Conservation (phyloP, 2,888 invertebrate genomes). For the Tortrix viridana region DNA sequence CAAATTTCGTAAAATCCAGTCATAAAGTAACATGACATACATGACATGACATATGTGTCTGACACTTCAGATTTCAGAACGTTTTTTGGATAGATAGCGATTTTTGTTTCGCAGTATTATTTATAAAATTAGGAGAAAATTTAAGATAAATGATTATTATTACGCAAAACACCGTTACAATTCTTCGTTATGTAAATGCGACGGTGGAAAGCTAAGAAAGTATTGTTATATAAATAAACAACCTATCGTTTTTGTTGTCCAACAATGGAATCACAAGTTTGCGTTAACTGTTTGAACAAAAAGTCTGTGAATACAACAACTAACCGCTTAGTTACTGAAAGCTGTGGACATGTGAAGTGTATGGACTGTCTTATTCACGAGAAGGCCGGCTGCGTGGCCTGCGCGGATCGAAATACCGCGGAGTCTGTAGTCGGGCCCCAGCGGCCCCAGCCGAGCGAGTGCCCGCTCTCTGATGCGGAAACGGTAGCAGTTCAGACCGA, state of each 20-base stretch:
- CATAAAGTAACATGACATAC: too few relatives aligned
- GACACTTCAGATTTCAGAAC: constrained; percentile 29
- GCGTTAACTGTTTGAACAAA: constrained; percentile 85
- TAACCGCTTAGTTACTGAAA: constrained; percentile 88
- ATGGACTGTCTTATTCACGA: constrained; percentile 88
- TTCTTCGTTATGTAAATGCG: constrained; percentile 18
- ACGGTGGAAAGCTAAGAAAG: constrained; percentile 34
- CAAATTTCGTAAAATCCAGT: too few relatives aligned
- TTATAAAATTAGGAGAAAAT: neutral
- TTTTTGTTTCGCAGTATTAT: constrained; percentile 3
- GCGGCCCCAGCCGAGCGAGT: constrained; percentile 39
- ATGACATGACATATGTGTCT: neutral
- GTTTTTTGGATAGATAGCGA: constrained; percentile 19
- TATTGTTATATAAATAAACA: constrained; percentile 43
- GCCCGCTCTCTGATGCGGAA: constrained; percentile 32
- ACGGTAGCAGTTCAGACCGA: neutral
- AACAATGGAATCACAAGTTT: constrained; percentile 77
- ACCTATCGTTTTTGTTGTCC: constrained; percentile 5
- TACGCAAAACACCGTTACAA: neutral
- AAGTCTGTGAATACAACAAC: constrained; percentile 81
- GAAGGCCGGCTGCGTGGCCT: constrained; percentile 86
- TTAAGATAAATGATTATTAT: neutral
- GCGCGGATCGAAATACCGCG: constrained; percentile 51
- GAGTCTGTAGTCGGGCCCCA: constrained; percentile 44
- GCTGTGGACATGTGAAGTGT: constrained; percentile 91